Evolutionary conservation across 2,797 vertebrate genomes (phyloP).

Genomic region (Pantherophis vulpinus): DNA sequence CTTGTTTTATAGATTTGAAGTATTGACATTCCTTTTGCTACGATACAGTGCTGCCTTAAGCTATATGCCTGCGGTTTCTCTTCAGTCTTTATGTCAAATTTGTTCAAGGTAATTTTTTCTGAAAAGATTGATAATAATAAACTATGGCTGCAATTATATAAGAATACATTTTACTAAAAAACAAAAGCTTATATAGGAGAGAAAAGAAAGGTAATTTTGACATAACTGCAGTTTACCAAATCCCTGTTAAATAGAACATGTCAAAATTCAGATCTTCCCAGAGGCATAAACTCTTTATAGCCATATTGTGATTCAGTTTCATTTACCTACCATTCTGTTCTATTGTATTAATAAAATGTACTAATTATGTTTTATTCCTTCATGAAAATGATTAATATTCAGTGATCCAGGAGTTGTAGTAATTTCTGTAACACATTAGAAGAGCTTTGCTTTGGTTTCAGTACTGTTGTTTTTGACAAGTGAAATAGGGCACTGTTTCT

Average conservation of each 20-base stretch:
- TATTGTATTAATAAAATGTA: background rate
- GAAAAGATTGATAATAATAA: background rate
- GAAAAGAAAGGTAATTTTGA: background rate
- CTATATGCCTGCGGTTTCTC: slow-evolving; percentile 89
- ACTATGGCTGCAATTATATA: background rate
- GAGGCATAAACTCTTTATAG: background rate
- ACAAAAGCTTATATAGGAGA: background rate
- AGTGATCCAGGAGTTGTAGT: background rate
- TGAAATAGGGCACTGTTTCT: background rate
- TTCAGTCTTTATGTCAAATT: slow-evolving; percentile 94
- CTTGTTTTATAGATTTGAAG: slow-evolving; percentile 85
- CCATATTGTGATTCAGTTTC: background rate
- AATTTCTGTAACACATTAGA: background rate
- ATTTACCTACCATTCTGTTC: background rate
- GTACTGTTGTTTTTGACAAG: background rate
- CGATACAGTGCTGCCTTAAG: slow-evolving; percentile 95
- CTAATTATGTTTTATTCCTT: background rate
- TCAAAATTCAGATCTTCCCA: background rate
- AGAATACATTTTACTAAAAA: background rate
- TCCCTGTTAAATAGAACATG: background rate
- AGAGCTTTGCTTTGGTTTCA: background rate
- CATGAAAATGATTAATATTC: background rate
- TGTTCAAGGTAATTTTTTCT: slow-evolving; percentile 87
- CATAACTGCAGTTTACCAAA: background rate
- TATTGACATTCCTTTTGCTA: slow-evolving; percentile 92